Evolutionary conservation across 1,140 invertebrate genomes (phyloP).

Genomic region (Harpegnathos saltator): DNA sequence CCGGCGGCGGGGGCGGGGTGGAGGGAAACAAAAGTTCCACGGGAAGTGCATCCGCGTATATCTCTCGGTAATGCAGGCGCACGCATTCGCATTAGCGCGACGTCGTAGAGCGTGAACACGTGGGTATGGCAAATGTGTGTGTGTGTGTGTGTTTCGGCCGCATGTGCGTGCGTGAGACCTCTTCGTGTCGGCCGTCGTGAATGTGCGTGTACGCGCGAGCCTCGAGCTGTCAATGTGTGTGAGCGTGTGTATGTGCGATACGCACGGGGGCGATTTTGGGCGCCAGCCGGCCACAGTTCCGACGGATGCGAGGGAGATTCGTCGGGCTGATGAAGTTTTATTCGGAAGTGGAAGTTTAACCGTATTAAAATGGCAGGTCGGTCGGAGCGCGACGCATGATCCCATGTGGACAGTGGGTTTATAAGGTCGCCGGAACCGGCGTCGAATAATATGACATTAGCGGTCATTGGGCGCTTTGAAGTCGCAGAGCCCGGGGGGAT

Average conservation of each 20-base stretch:
- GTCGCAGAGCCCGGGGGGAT: constrained; percentile 51
- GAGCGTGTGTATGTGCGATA: background rate
- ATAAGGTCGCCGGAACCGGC: constrained; percentile 73
- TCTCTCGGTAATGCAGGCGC: constrained; percentile 35
- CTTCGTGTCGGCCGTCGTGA: constrained; percentile 13
- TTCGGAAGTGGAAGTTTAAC: constrained; percentile 80
- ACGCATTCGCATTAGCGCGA: constrained; percentile 45
- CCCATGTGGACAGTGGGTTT: constrained; percentile 66
- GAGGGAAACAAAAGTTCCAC: constrained; percentile 68
- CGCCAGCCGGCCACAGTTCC: constrained; percentile 79
- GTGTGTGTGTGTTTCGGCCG: background rate
- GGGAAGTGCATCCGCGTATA: constrained; percentile 58
- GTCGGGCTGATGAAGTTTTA: constrained; percentile 70
- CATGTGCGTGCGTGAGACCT: constrained; percentile 24
- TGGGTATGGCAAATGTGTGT: too few species aligned
- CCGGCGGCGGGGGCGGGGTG: background rate
- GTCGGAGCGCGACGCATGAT: constrained; percentile 35
- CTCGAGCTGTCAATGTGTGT: constrained; percentile 9
- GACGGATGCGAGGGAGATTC: constrained; percentile 74
- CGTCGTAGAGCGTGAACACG: constrained; percentile 53
- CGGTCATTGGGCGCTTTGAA: constrained; percentile 70
- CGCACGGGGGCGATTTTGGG: constrained; percentile 72
- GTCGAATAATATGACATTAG: constrained; percentile 71
- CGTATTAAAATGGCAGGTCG: constrained; percentile 74
- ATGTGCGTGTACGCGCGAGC: background rate